Percentiles rank a stretch among this genome's conserved stretches.
These are phyloP conservation scores for Coccyzus lansbergi DNA, from an alignment of 2,797 vertebrate genomes.

Conservation along the genomic window DNA sequence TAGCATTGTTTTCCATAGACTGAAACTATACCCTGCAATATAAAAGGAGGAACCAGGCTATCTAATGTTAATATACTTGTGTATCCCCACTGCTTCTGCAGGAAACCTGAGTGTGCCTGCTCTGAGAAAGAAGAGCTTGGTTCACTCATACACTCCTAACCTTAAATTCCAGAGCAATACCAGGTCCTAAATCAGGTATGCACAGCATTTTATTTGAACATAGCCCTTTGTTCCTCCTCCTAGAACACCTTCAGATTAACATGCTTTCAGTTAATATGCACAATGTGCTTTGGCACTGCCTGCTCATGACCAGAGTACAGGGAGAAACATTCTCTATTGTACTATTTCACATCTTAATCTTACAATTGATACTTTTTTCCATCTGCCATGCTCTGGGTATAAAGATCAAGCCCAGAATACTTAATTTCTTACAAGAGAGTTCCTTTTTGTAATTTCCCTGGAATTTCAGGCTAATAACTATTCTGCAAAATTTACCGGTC, in stretches of 20 bases:
- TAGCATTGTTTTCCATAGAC: background rate
- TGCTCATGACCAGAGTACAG: background rate
- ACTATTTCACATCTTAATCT: conserved; percentile 6
- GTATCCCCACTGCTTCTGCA: background rate
- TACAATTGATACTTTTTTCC: background rate
- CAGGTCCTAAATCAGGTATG: background rate
- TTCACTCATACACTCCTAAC: background rate
- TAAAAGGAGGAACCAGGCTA: background rate
- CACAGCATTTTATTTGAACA: background rate
- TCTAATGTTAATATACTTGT: background rate
- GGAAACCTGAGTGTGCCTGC: background rate
- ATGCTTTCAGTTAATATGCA: background rate
- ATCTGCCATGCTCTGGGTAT: background rate
- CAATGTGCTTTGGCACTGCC: background rate
- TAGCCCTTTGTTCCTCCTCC: background rate
- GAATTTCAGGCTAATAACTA: conserved; percentile 31
- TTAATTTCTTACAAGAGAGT: background rate
- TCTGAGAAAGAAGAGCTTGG: background rate
- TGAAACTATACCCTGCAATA: background rate
- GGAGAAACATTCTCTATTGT: background rate
- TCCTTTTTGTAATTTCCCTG: background rate
- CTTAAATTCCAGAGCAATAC: background rate
- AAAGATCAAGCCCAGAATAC: background rate
- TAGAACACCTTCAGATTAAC: background rate
- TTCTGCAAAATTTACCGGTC: background rate